Evolutionary conservation across 2,797 vertebrate genomes (phyloP).

Genomic region (Lithobates pipiens): DNA sequence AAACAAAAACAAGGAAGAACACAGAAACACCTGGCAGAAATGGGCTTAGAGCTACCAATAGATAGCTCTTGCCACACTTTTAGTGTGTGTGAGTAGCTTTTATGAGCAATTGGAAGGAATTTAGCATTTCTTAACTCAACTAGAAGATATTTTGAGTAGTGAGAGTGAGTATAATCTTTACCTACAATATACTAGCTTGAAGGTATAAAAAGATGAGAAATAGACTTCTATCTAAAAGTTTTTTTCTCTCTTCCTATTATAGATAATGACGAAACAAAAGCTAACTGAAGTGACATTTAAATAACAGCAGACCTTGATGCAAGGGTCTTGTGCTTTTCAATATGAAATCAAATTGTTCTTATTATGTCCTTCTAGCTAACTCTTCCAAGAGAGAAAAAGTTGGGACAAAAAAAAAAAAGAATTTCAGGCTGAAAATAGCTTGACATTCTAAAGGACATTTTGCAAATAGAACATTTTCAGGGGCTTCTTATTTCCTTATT

Average conservation of each 20-base stretch:
- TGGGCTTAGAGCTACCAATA: no score
- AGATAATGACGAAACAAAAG: constrained; percentile 1
- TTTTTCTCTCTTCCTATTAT: neutral
- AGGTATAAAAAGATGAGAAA: neutral
- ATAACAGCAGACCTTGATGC: neutral
- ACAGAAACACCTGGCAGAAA: no score
- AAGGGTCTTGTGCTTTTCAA: neutral
- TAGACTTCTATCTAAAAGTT: neutral
- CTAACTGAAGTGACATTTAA: constrained; percentile 12
- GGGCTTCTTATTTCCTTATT: neutral
- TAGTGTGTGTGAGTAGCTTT: no score
- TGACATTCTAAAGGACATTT: constrained; percentile 11
- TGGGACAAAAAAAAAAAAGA: neutral
- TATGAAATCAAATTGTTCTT: neutral
- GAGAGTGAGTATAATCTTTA: no score
- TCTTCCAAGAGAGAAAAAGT: neutral
- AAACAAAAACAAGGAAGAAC: no score
- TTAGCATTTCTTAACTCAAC: no score
- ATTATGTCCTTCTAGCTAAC: constrained; percentile 1
- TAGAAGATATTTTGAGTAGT: no score
- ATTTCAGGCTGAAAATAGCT: neutral
- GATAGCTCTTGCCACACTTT: no score
- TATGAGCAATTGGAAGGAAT: no score
- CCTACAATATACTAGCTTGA: no score
- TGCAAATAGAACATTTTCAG: neutral